Base-by-base conservation (phyloP, 2,888 invertebrate species). In the Eupithecia insigniata region DNA sequence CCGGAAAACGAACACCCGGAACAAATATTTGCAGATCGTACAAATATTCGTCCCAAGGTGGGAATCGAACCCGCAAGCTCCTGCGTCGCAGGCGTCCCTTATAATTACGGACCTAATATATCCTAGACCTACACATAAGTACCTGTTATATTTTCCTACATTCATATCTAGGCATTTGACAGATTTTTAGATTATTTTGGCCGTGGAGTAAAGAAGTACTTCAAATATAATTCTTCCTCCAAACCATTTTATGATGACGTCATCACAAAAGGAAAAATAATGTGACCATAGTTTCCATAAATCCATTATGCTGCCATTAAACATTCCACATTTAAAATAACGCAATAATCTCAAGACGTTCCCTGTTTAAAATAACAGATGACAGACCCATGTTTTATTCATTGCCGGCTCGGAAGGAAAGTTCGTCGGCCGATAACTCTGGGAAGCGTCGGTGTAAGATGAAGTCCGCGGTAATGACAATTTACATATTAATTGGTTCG, bases 281-380 rank as follows among this genome's bases (percentile, higher is more conserved):
- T 18, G 22, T 22, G 12, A 55, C 26, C 51, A 26, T 55, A 26
- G 51, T 55, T 55, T 55, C 26, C 51, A 55, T 55, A 55, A 55
- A 55, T 14, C 55, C 51, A 22, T 51, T 22, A 55, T 5, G 26
- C 26, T 26, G 55, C 55, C 55, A 26, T 55, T 26, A 26, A 55
- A 55, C 26, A 55, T 55, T 55, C 55, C 55, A 55, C 12, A 28
- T 81, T 82, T 81, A 84, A 82, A 83, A 83, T 81, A 82, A 83
- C 79, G 81, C 84, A 85, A 85, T 87, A 87, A 88, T 84, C 83
- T 80, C 81, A 86, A 90, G 89, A 87, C 87, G 89, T 85, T 82
- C 85, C 83, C 89, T 85, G 86, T 84, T 89, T 89, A 88, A 90
- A 88, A 90, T 90, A 87, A 89, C 88, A 90, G 88, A 90, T 90